Evolutionary conservation across 2,113 vertebrate species (phyloP).

Genomic region (Craseonycteris thonglongyai): DNA sequence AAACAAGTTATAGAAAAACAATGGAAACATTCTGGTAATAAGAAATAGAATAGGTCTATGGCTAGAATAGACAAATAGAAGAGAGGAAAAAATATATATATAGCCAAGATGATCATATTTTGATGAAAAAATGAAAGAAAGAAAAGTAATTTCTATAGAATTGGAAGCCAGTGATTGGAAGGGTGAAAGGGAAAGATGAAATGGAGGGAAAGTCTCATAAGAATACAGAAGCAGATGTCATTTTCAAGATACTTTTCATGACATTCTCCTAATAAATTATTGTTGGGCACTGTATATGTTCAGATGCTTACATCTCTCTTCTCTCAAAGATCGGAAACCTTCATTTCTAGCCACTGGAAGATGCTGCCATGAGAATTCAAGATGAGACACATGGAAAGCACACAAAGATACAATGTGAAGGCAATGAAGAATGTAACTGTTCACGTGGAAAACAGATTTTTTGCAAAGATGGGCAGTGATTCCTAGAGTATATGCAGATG

Average conservation of each 20-base stretch:
- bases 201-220: neutral
- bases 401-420: neutral
- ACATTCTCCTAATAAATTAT: neutral
- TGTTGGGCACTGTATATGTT: neutral
- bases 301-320: neutral
- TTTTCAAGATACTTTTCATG: neutral
- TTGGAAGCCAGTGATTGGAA: neutral
- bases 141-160: neutral
- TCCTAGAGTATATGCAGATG: neutral
- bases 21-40: neutral
- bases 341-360: neutral
- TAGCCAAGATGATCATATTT: neutral
- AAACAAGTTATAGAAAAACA: neutral
- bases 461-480: neutral
- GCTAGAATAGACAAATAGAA: neutral
- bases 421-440: neutral
- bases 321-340: neutral
- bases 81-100: neutral
- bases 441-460: neutral
- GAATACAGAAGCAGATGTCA: neutral
- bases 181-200: neutral
- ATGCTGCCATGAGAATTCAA: neutral
- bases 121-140: neutral
- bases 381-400: neutral
- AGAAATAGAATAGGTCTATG: neutral